Evolutionary conservation across 2,797 vertebrate genomes (phyloP).

Genomic region (Bovichtus diacanthus): DNA sequence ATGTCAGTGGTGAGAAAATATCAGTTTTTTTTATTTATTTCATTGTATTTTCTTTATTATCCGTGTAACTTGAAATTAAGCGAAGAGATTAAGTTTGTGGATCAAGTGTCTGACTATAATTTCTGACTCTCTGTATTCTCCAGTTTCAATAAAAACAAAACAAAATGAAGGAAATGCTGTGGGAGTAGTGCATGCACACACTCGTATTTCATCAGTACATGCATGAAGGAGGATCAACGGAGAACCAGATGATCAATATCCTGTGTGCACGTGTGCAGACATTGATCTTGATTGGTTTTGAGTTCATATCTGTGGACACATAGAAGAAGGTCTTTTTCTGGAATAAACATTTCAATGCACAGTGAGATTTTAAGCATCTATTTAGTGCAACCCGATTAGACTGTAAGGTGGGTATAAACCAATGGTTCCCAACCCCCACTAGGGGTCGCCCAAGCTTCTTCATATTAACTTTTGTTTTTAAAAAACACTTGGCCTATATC

Average conservation of each 20-base stretch:
- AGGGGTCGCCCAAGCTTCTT: too few relatives aligned
- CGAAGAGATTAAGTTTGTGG: background rate
- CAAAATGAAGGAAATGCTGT: background rate
- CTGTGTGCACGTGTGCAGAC: rapidly evolving
- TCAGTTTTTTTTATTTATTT: background rate
- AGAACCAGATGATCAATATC: background rate
- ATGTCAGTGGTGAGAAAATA: background rate
- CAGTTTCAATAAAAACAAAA: constrained; percentile 28
- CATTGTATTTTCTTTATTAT: too few relatives aligned
- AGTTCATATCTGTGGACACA: too few relatives aligned
- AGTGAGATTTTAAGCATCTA: background rate
- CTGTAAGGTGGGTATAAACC: too few relatives aligned
- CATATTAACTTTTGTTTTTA: too few relatives aligned
- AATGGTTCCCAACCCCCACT: too few relatives aligned
- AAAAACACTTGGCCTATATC: too few relatives aligned
- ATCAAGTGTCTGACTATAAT: background rate
- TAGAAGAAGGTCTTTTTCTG: background rate
- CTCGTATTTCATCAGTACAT: background rate
- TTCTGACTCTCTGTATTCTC: constrained; percentile 2
- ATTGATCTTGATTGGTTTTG: background rate
- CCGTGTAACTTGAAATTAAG: background rate
- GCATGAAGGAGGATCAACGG: background rate
- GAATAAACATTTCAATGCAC: background rate
- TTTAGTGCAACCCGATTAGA: rapidly evolving
- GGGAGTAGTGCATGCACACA: background rate